Evolutionary conservation across 2,888 invertebrate species (phyloP), one percentile per base, ranked within the genome.

Genomic region (Odontothrips loti): DNA sequence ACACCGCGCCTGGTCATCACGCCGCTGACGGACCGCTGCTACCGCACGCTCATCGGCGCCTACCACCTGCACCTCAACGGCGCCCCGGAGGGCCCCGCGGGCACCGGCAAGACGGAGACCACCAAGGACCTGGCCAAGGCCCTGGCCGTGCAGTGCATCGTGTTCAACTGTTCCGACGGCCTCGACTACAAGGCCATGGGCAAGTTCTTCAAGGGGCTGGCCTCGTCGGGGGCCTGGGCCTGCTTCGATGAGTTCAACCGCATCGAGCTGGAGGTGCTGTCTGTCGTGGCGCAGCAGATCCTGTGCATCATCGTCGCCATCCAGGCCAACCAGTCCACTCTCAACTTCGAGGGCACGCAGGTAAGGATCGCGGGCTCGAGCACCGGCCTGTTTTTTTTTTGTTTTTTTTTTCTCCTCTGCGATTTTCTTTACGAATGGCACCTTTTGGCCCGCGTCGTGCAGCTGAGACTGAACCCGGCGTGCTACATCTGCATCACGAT

Each of bases 41-140:
- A 95, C 86, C 91, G 95, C 34, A 96, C 95, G 0, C 88, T 96
- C 81, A 92, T 96, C 83, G 94, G 94, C 0, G 95, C 96, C 0
- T 95, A 93, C 87, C 93, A 93, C 85, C 89, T 96, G 79, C 94
- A 96, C 87, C 88, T 96, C 84, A 95, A 95, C 85, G 95, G 95
- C n/a, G 94, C 94, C 8, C 94, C 94, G 0, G 94, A 94, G 88
- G 94, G 94, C 0, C 96, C 96, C 0, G 94, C 95, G 0, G 95
- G 96, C 0, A 96, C 96, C 0, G 96, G 96, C 0, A 96, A 96
- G 89, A 96, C 96, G 0, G 96, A 96, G 89, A 95, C 96, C 27
- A 95, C 95, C 0, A 97, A 97, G 89, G 97, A 97, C 89, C 89
- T 97, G 83, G 96, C 96, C 9, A 96, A 96, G 88, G 96, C 96